Evolutionary conservation across 1,140 invertebrate genomes (phyloP), one percentile per base, ranked within the genome.

Genomic region (Chionoecetes opilio): DNA sequence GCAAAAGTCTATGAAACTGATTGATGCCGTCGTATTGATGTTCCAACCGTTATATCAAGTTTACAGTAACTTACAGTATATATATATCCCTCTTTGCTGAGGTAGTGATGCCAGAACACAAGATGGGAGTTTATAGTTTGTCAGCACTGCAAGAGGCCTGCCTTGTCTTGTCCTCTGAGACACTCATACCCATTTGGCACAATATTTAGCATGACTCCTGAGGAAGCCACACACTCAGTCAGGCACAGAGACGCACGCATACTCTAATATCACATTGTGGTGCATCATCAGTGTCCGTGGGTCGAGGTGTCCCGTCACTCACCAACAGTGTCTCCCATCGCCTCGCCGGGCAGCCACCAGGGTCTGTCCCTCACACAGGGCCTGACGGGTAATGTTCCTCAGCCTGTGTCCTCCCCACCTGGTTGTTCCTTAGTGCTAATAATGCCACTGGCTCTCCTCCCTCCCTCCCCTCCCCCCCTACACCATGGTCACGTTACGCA

Each of bases 401-500:
- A n/a, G 63, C 21, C 21, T 75, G 21, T 75, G 6, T 75, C 2
- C 21, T 26, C 63, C 21, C 63, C 21, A 75, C 63, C 14, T 75
- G 21, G 21, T 11, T n/a, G 21, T n/a, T 75, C 11, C 63, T 89
- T 89, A 41, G 29, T 86, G 85, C 32, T 86, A 91, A 86, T 93
- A 93, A 93, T 93, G 92, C 92, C 92, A 82, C 37, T 11, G 29
- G 17, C 0, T 21, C 41, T 89, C 41, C 46, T 11, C 94, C 85
- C 94, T 95, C 26, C 87, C 8, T 46, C 95, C 41, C 26, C 29
- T n/a, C 37, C 87, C 63, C 90, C 92, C 82, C 96, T 96, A 96
- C 82, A 96, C 95, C 95, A 96, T 96, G 0, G 95, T 96, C 14
- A 96, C 95, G 37, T 96, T 96, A 6, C 96, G 91, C 34, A 96